Evolutionary conservation across 2,888 invertebrate genomes (phyloP), one percentile per base, ranked within the genome.

Genomic region (Eurytoma californica): DNA sequence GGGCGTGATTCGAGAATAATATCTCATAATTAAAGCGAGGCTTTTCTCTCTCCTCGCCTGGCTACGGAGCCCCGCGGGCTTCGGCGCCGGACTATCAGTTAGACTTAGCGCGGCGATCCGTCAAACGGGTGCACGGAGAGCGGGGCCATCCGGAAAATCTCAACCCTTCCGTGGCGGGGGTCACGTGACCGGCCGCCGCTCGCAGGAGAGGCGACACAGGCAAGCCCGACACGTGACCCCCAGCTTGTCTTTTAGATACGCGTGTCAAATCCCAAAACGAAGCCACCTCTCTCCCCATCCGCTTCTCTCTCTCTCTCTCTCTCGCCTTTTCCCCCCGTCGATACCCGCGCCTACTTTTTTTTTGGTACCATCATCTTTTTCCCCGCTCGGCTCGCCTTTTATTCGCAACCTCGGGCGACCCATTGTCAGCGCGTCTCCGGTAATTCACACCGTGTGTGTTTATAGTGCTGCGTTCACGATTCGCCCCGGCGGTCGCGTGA

Each of bases 201-300:
- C 83, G 82, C 81, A 68, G 77, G 72, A 79, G 83, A 84, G 77
- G 80, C 80, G 81, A 80, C 28, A 61, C 65, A 28, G 81, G 81
- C 81, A 76, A 72, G 79, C 63, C 30, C 83, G 84, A 75, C 85
- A 85, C 85, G 85, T 84, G 84, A 83, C 85, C 85, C 84, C 78
- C 77, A 83, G 83, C 84, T 86, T 82, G 85, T 86, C 87, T 88
- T 89, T 89, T 87, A 86, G 87, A 86, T 88, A 88, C 89, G 88
- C 89, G 88, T 89, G 89, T 90, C 90, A 89, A 90, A 88, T 88
- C 88, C 87, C 87, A 84, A 86, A 88, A 86, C 87, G 87, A 60
- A 77, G 60, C 49, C 58, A 18, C 13, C 30, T 61, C 65, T 68
- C 55, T 65, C 30, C 55, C 58, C 16, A 18, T 20, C 12, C 55